Evolutionary conservation across 2,113 vertebrate species (phyloP), one percentile per base, ranked within the genome.

Genomic region (Trichomycterus rosablanca): DNA sequence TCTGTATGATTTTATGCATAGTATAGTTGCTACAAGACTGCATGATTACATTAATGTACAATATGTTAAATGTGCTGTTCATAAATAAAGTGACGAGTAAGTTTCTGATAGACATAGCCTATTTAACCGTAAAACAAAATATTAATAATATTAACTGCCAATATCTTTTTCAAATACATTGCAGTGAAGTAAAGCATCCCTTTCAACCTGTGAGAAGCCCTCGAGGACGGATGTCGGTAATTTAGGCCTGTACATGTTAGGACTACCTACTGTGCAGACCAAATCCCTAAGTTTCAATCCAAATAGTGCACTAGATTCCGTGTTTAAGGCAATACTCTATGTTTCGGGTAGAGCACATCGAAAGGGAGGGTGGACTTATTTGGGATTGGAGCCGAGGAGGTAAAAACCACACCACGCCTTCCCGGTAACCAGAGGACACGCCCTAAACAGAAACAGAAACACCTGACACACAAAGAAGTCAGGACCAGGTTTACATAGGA

Each of bases 391-490:
- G 55, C 23, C 30, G 55, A 44, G 39, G 39, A 22, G 39, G 2
- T 32, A 4, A 7, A 2, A 10, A 3, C 4, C 2, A 14, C 6
- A 26, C 11, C 55, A 58, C 55, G 55, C 55, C 40, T 40, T 44
- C 16, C n/a, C 9, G 11, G 55, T 58, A 44, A 44, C 55, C 55
- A 58, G 39, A 14, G 16, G 40, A 32, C 55, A 58, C 55, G 39
- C 55, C 55, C 55, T 58, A 58, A 58, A 20, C 55, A 58, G 7
- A 44, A 30, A 48, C 14, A 63, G 9, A 35, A 35, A 50, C 69
- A 71, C 69, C 69, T 71, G 69, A 67, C 63, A 46, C 44, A 63
- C 60, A 63, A 57, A 18, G 40, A 35, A 30, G 18, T 34, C 19
- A 6, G 40, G 22, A 18, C n/a, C n/a, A n/a, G 30, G 40, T 32